Evolutionary conservation across 1,140 invertebrate genomes (phyloP), one percentile per base, ranked within the genome.

Genomic region (Lerema accius): DNA sequence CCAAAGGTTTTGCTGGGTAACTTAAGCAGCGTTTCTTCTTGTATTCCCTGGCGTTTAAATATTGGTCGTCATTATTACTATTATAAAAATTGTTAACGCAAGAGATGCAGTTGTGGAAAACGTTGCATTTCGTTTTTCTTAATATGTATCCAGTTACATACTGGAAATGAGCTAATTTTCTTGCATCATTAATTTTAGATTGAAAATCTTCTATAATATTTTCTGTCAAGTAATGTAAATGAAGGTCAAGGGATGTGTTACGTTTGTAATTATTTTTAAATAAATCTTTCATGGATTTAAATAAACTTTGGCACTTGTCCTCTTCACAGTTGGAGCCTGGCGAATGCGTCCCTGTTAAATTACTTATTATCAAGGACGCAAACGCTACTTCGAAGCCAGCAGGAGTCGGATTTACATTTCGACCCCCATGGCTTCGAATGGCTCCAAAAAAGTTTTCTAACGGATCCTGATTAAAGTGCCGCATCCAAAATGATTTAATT

Each of bases 401-500:
- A 61, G 48, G 55, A 11, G 62, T 40, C 4, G 67, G 63, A 9
- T 40, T 35, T 43, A 19, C 60, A 56, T 69, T 64, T 28, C 64
- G n/a, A n/a, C n/a, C 43, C 1, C 64, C 56, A 7, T 61, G 58
- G 9, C 64, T 66, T 10, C 56, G 49, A 16, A 66, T 61, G 7
- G 15, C 16, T 0, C 58, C 64, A 56, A 66, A 66, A 42, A 61
- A 61, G 16, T 61, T 61, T 42, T 66, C 64, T 14, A 61, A 11
- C 1, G 58, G 64, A 13, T 66, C 64, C 11, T 66, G 56, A 32
- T 66, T 66, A 6, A 66, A 55, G 17, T 66, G 64, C 10, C 64
- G 35, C 28, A 49, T 45, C 58, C 64, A 61, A 10, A 66, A 2
- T 16, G 50, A 66, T 35, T 16, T 66, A 3, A 55, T 14, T 4